Evolutionary conservation across 1,140 invertebrate genomes (phyloP).

Genomic region (Drosophila punjabiensis): DNA sequence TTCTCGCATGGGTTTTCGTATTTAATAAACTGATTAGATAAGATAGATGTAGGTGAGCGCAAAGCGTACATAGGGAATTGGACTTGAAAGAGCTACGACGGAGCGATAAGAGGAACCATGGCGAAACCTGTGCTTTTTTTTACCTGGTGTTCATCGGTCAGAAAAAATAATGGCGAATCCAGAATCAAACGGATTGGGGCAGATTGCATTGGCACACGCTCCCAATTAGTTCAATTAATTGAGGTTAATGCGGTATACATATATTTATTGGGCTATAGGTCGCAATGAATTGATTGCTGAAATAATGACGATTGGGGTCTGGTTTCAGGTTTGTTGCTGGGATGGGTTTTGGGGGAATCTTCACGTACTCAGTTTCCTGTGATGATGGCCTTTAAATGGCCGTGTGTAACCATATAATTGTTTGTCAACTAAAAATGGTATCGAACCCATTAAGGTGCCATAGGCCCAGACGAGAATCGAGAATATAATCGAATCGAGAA

Average conservation of each 20-base stretch:
- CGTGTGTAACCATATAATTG: constrained; percentile 69
- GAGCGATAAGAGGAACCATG: constrained; percentile 63
- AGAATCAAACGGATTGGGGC: constrained; percentile 25
- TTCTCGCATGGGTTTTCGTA: constrained; percentile 69
- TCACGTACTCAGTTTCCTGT: constrained; percentile 71
- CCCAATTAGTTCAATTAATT: constrained; percentile 78
- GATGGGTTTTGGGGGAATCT: constrained; percentile 9
- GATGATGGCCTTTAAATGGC: constrained; percentile 65
- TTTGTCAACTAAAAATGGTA: constrained; percentile 74
- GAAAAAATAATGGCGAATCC: constrained; percentile 31
- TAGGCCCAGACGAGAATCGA: constrained; percentile 24
- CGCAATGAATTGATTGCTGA: constrained; percentile 68
- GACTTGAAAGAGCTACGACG: constrained; percentile 50
- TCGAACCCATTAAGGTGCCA: constrained; percentile 47
- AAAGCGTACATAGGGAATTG: constrained; percentile 54
- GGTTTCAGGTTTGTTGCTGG: not conserved
- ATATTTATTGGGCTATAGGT: constrained; percentile 63
- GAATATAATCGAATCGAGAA: not conserved
- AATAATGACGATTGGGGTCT: constrained; percentile 16
- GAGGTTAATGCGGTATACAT: constrained; percentile 56
- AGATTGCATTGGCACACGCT: constrained; percentile 50
- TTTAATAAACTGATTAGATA: constrained; percentile 81
- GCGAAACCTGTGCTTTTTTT: constrained; percentile 47
- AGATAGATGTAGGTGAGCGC: constrained; percentile 45
- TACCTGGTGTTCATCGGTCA: constrained; percentile 21